phyloP scores from a whole-genome alignment of 1,140 invertebrate species.

The Pseudomyrmex gracilis region DNA sequence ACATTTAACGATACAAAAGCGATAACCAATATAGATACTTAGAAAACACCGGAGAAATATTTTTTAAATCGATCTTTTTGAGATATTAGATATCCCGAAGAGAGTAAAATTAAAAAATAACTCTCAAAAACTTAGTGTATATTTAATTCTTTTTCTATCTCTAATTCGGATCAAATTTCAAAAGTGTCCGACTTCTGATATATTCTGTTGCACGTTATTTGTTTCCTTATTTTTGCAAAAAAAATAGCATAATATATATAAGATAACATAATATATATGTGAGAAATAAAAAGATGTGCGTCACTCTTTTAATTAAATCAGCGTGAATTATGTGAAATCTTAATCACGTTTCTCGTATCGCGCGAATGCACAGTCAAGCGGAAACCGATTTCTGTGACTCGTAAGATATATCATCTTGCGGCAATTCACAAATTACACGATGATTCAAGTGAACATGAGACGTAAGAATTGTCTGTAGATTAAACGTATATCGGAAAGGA shows the following conservation, averaged over 20 bases:
- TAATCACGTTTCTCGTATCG: slow-evolving; percentile 17
- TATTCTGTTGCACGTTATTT: too few species aligned
- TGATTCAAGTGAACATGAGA: slow-evolving; percentile 30
- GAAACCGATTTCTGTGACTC: slow-evolving; percentile 48
- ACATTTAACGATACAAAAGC: slow-evolving; percentile 7
- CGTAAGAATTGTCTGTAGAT: slow-evolving; percentile 24
- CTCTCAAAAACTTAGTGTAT: too few species aligned
- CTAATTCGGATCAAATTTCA: too few species aligned
- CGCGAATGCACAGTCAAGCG: slow-evolving; percentile 22
- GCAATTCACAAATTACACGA: slow-evolving; percentile 33
- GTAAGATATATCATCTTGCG: slow-evolving; percentile 50
- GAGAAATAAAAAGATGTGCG: slow-evolving; percentile 33
- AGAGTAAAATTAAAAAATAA: too few species aligned
- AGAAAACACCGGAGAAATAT: too few species aligned
- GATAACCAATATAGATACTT: not conserved
- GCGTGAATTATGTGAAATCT: slow-evolving; percentile 3
- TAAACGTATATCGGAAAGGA: slow-evolving; percentile 2
- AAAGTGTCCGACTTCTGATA: too few species aligned
- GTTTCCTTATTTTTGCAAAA: too few species aligned
- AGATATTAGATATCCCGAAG: too few species aligned
- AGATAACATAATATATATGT: not conserved
- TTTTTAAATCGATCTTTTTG: too few species aligned
- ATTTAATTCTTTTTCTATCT: too few species aligned
- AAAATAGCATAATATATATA: not conserved
- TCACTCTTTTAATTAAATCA: slow-evolving; percentile 44